Conservation (phyloP, 2,797 vertebrate genomes). For the Champsocephalus esox region DNA sequence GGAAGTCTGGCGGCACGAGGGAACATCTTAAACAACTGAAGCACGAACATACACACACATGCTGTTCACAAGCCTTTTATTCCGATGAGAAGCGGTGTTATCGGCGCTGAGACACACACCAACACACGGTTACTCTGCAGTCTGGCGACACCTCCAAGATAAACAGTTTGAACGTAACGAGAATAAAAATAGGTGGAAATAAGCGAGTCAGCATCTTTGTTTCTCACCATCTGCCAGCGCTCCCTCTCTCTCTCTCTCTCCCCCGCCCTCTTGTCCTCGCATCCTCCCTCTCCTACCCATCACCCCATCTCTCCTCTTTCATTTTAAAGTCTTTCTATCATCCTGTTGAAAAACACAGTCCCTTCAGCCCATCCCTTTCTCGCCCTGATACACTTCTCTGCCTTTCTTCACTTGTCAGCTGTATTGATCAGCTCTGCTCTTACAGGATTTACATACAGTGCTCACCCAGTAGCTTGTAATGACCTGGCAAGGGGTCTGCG, state of each 20-base stretch:
- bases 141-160: conserved; percentile 43
- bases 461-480: conserved; percentile 57
- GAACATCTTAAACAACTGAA: conserved; percentile 71
- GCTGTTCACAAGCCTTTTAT: conserved; percentile 42
- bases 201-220: conserved; percentile 62
- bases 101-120: conserved; percentile 28
- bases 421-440: conserved; percentile 70
- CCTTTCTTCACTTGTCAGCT: conserved; percentile 66
- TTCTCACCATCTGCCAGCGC: conserved; percentile 40
- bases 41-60: conserved; percentile 32
- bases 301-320: conserved; percentile 31
- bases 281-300: conserved; percentile 22
- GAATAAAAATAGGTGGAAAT: conserved; percentile 69
- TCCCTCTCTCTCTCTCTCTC: neutral
- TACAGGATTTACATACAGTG: conserved; percentile 73
- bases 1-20: conserved; percentile 68
- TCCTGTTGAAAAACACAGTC: conserved; percentile 35
- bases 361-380: conserved; percentile 36
- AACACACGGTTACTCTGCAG: conserved; percentile 31
- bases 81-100: conserved; percentile 9
- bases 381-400: conserved; percentile 56
- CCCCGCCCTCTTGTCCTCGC: conserved; percentile 4
- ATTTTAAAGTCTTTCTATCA: conserved; percentile 30
- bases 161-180: conserved; percentile 61
- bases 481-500: conserved; percentile 44